Evolutionary conservation across 2,888 invertebrate species (phyloP).

Genomic region (Amblyteles armatorius): DNA sequence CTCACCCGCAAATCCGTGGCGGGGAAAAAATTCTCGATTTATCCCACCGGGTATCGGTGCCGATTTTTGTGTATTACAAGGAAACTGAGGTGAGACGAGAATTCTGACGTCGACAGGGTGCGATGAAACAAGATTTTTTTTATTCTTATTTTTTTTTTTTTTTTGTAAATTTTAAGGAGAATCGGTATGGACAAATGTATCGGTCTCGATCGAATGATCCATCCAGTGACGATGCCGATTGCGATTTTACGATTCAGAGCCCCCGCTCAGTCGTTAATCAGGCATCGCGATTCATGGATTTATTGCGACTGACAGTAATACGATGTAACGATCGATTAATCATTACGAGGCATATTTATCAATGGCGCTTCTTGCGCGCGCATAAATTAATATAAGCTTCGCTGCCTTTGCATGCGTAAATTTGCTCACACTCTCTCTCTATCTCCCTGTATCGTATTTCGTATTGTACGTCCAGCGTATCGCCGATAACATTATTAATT

Average conservation of each 20-base stretch:
- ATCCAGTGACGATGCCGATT: neutral
- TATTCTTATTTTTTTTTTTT: neutral
- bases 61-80: neutral
- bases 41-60: slow-evolving; percentile 8
- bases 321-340: slow-evolving; percentile 43
- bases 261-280: slow-evolving; percentile 6
- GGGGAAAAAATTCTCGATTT: neutral
- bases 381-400: slow-evolving; percentile 53
- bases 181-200: neutral
- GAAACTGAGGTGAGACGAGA: neutral
- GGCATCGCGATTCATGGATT: slow-evolving; percentile 19
- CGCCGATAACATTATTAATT: slow-evolving; percentile 48
- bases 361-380: slow-evolving; percentile 25
- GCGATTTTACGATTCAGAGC: neutral
- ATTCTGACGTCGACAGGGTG: slow-evolving; percentile 19
- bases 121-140: slow-evolving; percentile 27
- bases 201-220: neutral
- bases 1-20: slow-evolving; percentile 56
- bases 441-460: neutral
- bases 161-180: slow-evolving; percentile 4
- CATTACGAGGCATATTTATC: slow-evolving; percentile 32
- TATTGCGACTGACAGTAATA: slow-evolving; percentile 21
- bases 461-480: slow-evolving; percentile 23
- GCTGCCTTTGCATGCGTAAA: slow-evolving; percentile 44
- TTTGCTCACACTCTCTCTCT: neutral